phyloP scores from a whole-genome alignment of 2,888 invertebrate genomes.

The Calameuta pallipes region DNA sequence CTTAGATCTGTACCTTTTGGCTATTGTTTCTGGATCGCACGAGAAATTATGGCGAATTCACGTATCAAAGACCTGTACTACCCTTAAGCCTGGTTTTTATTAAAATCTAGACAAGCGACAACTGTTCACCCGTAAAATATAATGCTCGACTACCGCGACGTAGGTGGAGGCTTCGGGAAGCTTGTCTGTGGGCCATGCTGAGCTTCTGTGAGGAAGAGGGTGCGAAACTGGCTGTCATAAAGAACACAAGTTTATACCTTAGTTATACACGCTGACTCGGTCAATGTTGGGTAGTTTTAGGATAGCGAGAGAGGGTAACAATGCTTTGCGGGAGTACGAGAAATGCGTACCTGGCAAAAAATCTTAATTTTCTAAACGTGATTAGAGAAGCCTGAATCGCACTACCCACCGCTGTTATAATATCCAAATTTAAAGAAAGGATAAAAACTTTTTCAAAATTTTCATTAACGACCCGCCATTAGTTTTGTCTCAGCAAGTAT shows the following conservation, averaged over 20 bases:
- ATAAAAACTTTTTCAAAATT: background rate
- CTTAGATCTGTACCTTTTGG: background rate
- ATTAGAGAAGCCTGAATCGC: background rate
- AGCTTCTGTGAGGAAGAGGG: background rate
- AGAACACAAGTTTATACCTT: background rate
- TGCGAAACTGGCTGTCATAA: background rate
- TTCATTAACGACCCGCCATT: background rate
- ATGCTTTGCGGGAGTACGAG: background rate
- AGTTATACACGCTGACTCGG: background rate
- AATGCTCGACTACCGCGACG: background rate
- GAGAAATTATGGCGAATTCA: background rate
- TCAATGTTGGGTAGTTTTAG: background rate
- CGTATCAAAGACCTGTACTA: background rate
- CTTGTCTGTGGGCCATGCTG: background rate
- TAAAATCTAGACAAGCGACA: background rate
- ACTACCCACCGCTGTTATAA: background rate
- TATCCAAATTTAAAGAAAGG: background rate
- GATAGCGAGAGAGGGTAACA: background rate
- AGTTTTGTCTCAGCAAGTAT: no score
- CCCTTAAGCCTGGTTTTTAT: background rate
- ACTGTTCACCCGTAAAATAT: background rate
- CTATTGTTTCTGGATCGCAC: background rate
- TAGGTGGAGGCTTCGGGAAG: background rate
- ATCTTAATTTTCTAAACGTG: background rate
- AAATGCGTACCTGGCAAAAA: background rate